Conservation (phyloP, 2,888 invertebrate species). For the Pseudanteris insignis region DNA sequence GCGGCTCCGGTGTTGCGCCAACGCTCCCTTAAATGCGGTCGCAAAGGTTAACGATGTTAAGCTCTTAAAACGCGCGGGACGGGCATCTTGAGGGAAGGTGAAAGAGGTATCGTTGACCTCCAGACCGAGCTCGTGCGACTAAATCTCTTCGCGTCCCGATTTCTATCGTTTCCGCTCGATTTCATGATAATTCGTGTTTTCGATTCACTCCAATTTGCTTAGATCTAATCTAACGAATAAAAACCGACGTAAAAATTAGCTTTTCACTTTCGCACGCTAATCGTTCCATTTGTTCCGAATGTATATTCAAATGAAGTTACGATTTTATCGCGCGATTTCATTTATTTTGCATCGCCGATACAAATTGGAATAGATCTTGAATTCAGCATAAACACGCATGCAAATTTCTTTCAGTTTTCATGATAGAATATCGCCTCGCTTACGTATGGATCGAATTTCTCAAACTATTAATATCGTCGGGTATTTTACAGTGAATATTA, state of each 20-base stretch:
- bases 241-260: not conserved
- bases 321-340: too few species aligned
- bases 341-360: not conserved
- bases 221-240: slow-evolving; percentile 1
- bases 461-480: too few species aligned
- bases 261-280: slow-evolving; percentile 18
- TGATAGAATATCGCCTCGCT: too few species aligned
- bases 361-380: too few species aligned
- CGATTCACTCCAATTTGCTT: slow-evolving; percentile 13
- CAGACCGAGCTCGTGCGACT: slow-evolving; percentile 41
- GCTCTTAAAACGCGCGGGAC: slow-evolving; percentile 40
- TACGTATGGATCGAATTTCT: too few species aligned
- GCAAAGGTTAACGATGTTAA: slow-evolving; percentile 58
- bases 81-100: slow-evolving; percentile 32
- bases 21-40: slow-evolving; percentile 48
- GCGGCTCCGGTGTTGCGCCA: slow-evolving; percentile 2
- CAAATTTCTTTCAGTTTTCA: too few species aligned
- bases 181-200: slow-evolving; percentile 22
- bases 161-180: slow-evolving; percentile 37
- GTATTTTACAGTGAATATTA: too few species aligned
- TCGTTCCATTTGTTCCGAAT: slow-evolving; percentile 1
- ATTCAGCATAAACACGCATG: too few species aligned
- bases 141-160: slow-evolving; percentile 31
- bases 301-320: too few species aligned
- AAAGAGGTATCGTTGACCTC: slow-evolving; percentile 44